Evolutionary conservation across 2,113 vertebrate genomes (phyloP).

Genomic region (Hyaena hyaena): DNA sequence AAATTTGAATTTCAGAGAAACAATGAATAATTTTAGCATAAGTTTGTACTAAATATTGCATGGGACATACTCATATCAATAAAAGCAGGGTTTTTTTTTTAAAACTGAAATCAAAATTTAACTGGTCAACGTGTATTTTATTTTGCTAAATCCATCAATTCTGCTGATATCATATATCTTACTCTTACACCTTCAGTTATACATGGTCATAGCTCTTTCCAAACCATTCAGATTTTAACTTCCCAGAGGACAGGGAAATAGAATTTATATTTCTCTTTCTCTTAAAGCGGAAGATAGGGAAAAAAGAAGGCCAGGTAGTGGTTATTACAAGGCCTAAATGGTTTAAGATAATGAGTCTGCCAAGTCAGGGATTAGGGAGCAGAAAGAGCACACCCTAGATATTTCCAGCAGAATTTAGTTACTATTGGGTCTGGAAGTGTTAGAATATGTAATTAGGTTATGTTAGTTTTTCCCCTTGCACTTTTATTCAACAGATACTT

Average conservation of each 20-base stretch:
- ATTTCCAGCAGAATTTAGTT: not conserved
- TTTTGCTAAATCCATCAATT: not conserved
- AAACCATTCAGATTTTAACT: not conserved
- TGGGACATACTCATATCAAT: not conserved
- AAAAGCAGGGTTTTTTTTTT: not conserved
- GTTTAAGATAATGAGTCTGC: not conserved
- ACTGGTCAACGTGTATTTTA: not conserved
- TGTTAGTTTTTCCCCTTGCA: not conserved
- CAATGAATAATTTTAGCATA: not conserved
- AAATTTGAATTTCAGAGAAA: not conserved
- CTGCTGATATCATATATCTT: not conserved
- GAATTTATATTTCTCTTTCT: not conserved
- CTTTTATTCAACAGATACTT: not conserved
- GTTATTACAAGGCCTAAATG: not conserved
- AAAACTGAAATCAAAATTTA: not conserved
- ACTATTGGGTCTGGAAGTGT: not conserved
- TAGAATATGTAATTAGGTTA: not conserved
- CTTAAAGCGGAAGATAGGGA: not conserved
- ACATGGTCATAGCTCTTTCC: not conserved
- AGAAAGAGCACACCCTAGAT: accelerated
- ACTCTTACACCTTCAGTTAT: not conserved
- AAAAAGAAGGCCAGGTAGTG: not conserved
- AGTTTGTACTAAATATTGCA: not conserved
- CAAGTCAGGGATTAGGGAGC: accelerated
- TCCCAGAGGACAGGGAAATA: not conserved